Evolutionary conservation across 2,113 vertebrate genomes (phyloP).

Genomic region (Chrysemys picta): DNA sequence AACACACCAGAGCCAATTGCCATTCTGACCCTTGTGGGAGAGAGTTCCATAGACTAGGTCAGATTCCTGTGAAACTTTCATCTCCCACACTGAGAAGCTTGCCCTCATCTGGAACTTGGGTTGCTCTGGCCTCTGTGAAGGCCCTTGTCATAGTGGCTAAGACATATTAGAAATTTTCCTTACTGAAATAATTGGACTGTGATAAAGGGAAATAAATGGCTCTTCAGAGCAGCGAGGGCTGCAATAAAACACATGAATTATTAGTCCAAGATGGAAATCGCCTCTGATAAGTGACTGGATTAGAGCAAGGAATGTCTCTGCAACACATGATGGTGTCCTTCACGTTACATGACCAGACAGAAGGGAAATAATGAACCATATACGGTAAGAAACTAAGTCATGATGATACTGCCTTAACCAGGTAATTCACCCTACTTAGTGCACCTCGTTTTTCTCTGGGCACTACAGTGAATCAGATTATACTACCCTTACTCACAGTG

Average conservation of each 20-base stretch:
- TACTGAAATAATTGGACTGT: slow-evolving; percentile 51
- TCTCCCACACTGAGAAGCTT: neutral
- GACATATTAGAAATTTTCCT: slow-evolving; percentile 1
- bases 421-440: neutral
- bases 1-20: neutral
- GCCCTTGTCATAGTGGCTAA: neutral
- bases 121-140: neutral
- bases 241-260: slow-evolving; percentile 65
- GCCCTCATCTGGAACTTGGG: neutral
- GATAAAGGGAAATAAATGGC: slow-evolving; percentile 68
- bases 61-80: neutral
- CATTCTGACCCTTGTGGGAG: neutral
- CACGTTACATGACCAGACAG: neutral
- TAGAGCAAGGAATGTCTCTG: slow-evolving; percentile 57
- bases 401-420: neutral
- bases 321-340: slow-evolving; percentile 39
- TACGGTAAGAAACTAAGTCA: slow-evolving; percentile 8
- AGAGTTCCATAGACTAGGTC: rapidly evolving
- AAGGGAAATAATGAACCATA: neutral
- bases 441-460: neutral
- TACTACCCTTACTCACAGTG: neutral
- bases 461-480: neutral
- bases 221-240: slow-evolving; percentile 27
- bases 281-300: slow-evolving; percentile 67
- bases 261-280: slow-evolving; percentile 73